phyloP scores from a whole-genome alignment of 2,888 invertebrate genomes.

The Leuctra nigra region DNA sequence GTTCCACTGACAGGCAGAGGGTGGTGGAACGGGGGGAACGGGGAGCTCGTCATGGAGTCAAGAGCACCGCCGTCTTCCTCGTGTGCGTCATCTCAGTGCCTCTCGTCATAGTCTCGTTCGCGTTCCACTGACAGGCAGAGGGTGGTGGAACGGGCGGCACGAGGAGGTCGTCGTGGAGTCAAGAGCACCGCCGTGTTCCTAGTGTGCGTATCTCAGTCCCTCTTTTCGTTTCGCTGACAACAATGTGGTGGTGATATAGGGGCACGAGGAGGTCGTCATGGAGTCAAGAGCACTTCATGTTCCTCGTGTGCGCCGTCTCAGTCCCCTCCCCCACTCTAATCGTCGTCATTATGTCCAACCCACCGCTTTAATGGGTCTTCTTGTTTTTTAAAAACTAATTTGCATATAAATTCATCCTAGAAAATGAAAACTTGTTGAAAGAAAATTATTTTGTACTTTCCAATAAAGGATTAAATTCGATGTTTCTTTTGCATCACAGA shows the following conservation, averaged over 20 bases:
- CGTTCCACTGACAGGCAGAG: conserved; percentile 58
- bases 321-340: conserved; percentile 67
- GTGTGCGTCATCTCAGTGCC: conserved; percentile 65
- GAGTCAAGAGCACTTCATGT: conserved; percentile 64
- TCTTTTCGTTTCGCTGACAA: conserved; percentile 54
- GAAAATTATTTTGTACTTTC: no score
- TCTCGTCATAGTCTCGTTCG: conserved; percentile 60
- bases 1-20: conserved; percentile 56
- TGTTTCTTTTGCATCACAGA: no score
- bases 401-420: no score
- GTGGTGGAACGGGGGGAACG: no score
- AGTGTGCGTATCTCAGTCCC: conserved; percentile 65
- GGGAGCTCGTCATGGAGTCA: conserved; percentile 64
- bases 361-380: no score
- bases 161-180: conserved; percentile 66
- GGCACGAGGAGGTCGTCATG: conserved; percentile 68
- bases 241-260: no score
- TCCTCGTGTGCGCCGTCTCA: conserved; percentile 58
- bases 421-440: no score
- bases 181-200: conserved; percentile 63
- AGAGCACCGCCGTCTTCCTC: conserved; percentile 63
- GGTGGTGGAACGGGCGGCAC: no score
- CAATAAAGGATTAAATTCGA: no score
- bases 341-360: no score
- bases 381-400: no score